Percentiles rank a stretch among this genome's conserved stretches.
These are phyloP conservation scores for Platycnemis pennipes DNA, from an alignment of 2,888 invertebrate genomes.

Conservation along the genomic window DNA sequence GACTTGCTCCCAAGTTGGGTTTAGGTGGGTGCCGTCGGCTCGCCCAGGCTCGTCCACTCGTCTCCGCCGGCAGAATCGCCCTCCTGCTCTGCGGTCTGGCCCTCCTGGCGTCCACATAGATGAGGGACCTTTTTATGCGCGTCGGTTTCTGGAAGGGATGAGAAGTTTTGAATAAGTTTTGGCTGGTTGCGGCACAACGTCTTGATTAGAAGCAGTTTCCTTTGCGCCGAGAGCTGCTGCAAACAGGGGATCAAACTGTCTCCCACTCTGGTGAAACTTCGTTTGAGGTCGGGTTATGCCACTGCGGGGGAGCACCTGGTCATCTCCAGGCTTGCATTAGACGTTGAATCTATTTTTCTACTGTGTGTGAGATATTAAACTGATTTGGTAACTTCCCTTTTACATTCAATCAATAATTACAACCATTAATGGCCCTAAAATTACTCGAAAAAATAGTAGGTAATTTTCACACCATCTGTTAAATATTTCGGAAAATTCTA, in stretches of 20 bases:
- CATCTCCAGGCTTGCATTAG: not conserved
- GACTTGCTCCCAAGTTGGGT: conserved; percentile 8
- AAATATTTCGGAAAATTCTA: too few relatives aligned
- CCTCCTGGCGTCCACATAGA: not conserved
- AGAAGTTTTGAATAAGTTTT: conserved; percentile 64
- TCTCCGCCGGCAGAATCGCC: not conserved
- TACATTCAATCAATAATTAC: too few relatives aligned
- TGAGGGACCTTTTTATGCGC: not conserved
- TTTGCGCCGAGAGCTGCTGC: not conserved
- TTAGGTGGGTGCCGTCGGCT: not conserved
- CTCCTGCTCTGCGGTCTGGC: conserved; percentile 12
- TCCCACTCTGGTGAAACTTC: not conserved
- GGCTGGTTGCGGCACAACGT: conserved; percentile 17
- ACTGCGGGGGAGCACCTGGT: not conserved
- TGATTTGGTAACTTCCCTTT: too few relatives aligned
- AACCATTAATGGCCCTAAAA: too few relatives aligned
- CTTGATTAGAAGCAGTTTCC: conserved; percentile 47
- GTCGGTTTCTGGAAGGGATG: conserved; percentile 23
- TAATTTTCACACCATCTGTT: too few relatives aligned
- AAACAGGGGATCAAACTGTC: conserved; percentile 40
- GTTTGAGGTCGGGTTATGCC: conserved; percentile 2
- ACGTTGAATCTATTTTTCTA: not conserved
- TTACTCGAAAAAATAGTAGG: too few relatives aligned
- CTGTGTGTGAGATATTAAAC: too few relatives aligned
- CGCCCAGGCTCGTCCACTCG: not conserved